Evolutionary conservation across 2,797 vertebrate genomes (phyloP), one percentile per base, ranked within the genome.

Genomic region (Crypturellus tataupa): DNA sequence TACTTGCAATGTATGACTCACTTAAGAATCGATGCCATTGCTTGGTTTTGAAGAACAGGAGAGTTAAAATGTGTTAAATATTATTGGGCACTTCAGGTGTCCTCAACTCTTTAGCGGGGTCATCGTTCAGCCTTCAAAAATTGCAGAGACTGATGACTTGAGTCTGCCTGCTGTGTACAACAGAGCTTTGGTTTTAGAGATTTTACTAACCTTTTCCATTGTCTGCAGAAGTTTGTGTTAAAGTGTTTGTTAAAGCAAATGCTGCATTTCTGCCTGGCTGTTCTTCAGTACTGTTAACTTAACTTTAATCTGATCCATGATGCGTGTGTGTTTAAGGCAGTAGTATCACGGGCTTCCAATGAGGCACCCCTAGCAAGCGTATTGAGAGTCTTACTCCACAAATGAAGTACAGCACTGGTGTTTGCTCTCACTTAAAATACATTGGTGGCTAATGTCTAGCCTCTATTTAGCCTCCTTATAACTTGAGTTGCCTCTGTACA

Each of bases 11-110:
- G 70, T 27, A 8, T 87, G 70, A 86, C 47, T 93, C 44, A 16
- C 31, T 72, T 29, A 55, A 46, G 46, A 76, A 68, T 31, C 39
- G 67, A 76, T 69, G n/a, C 20, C 65, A 3, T 63, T 94, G 3
- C 5, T 47, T 87, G 44, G 37, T 60, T 91, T 80, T 69, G 77
- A 80, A 83, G n/a, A 88, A 23, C 29, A 79, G 65, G 44, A 75
- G 8, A 68, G 58, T 84, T 81, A n/a, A 25, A 27, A 14, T 53
- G 13, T 71, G 23, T 70, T 82, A n/a, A 63, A 62, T 53, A n/a
- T 6, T 73, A 90, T 9, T 62, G 20, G 79, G 88, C 88, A 25
- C 10, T 12, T 56, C 15, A 72, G 65, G 21, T 40, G 13, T 55
- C 5, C 4, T 78, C 40, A 35, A 1, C 12, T 87, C n/a, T 62